Evolutionary conservation across 2,797 vertebrate genomes (phyloP).

Genomic region (Molossus molossus): DNA sequence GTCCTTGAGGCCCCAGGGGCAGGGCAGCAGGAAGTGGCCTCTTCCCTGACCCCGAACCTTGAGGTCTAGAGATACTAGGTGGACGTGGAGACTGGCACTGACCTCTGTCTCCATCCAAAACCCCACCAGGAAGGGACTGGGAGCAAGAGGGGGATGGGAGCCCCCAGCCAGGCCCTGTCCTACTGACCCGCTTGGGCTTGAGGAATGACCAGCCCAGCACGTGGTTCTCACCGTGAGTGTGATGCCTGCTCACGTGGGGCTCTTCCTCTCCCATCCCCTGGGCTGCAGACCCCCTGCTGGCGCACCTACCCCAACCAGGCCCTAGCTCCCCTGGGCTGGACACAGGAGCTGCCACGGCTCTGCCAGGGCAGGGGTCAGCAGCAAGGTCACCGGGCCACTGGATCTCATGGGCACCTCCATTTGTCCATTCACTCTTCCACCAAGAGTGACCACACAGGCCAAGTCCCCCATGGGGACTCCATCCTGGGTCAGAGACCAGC

Average conservation of each 20-base stretch:
- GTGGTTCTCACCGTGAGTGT: neutral
- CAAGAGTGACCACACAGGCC: neutral
- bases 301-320: fast-evolving
- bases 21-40: neutral
- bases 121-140: neutral
- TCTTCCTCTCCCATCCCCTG: neutral
- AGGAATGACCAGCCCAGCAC: neutral
- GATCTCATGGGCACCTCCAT: neutral
- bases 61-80: neutral
- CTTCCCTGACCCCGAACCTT: neutral
- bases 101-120: neutral
- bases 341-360: neutral
- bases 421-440: too few species aligned
- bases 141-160: neutral
- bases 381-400: neutral
- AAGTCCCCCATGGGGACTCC: too few species aligned
- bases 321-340: neutral
- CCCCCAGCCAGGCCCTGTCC: neutral
- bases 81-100: neutral
- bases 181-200: neutral
- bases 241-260: neutral
- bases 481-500: neutral
- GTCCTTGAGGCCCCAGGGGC: neutral
- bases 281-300: neutral
- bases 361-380: neutral